phyloP scores from a whole-genome alignment of 2,113 vertebrate species.

The Ictalurus furcatus region DNA sequence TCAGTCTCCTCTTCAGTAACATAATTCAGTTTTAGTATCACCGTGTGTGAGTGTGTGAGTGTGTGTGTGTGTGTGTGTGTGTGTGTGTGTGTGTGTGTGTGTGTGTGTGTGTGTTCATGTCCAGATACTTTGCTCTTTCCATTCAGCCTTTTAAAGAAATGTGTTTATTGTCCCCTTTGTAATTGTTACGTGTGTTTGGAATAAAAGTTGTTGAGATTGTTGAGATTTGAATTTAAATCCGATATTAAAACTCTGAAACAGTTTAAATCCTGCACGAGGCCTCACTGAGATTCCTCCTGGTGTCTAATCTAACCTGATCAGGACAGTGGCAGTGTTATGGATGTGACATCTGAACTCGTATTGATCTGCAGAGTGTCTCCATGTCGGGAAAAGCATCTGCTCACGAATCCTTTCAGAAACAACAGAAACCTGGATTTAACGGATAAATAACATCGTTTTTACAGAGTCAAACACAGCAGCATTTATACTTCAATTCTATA shows the following conservation, averaged over 20 bases:
- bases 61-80: neutral
- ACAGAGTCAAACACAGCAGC: neutral
- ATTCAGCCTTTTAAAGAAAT: neutral
- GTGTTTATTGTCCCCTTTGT: neutral
- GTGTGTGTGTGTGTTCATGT: neutral
- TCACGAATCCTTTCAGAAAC: neutral
- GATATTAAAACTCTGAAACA: neutral
- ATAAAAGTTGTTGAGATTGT: neutral
- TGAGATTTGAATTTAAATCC: neutral
- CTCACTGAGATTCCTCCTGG: neutral
- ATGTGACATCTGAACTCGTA: conserved; percentile 1
- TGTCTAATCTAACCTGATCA: neutral
- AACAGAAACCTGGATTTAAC: neutral
- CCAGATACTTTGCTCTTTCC: neutral
- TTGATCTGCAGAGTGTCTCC: neutral
- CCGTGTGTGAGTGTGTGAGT: neutral
- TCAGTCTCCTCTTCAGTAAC: neutral
- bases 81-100: neutral
- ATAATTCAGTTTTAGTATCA: conserved; percentile 6
- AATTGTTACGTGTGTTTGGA: neutral
- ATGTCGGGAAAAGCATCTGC: neutral
- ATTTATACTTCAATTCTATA: too few relatives aligned
- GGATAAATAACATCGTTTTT: neutral
- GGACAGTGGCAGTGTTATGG: neutral
- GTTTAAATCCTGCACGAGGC: neutral